phyloP scores from a whole-genome alignment of 2,888 invertebrate genomes.

The Synergus laeviventris region DNA sequence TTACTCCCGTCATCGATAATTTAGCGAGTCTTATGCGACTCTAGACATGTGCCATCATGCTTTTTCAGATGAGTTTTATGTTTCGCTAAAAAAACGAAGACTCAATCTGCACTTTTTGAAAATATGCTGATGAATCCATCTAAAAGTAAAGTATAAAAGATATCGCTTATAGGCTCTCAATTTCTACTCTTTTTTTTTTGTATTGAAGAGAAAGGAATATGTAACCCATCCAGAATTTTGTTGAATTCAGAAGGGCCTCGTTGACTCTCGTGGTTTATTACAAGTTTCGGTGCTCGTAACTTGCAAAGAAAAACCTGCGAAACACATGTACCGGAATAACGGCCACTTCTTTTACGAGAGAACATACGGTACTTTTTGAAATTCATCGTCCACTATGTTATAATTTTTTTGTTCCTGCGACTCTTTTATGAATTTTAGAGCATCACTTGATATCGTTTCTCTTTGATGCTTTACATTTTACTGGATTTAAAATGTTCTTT shows the following conservation, averaged over 20 bases:
- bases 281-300: conserved; percentile 23
- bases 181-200: not conserved
- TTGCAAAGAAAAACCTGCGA: conserved; percentile 34
- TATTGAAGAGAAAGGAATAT: not conserved
- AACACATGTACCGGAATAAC: conserved; percentile 40
- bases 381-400: conserved; percentile 29
- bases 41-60: not conserved
- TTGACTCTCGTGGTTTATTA: conserved; percentile 10
- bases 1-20: conserved; percentile 26
- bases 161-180: too few relatives aligned
- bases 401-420: conserved; percentile 17
- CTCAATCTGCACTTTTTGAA: not conserved
- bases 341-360: conserved; percentile 27
- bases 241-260: not conserved
- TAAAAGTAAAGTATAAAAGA: too few relatives aligned
- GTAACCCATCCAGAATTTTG: not conserved
- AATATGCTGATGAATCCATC: not conserved
- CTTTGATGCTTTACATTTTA: not conserved
- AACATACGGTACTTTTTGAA: conserved; percentile 40
- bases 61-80: conserved; percentile 19
- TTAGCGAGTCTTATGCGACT: not conserved
- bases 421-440: not conserved
- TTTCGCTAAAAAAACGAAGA: not conserved
- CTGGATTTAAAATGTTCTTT: not conserved
- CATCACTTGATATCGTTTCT: not conserved